These are phyloP conservation scores for Eupithecia tripunctaria DNA, from an alignment of 2,888 invertebrate species.

Conservation along the genomic window DNA sequence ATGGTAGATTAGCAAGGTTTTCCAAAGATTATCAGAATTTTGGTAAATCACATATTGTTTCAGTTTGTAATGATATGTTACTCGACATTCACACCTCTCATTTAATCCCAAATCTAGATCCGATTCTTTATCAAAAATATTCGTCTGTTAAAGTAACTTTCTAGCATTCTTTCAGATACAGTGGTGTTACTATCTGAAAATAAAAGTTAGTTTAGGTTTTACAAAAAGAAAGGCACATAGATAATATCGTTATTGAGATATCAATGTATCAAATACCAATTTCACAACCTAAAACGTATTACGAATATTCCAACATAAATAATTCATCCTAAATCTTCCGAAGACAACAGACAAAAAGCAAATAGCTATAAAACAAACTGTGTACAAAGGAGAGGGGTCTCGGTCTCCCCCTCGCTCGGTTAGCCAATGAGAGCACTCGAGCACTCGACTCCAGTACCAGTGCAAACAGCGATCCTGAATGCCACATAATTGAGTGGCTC, in stretches of 20 bases:
- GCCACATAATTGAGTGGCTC: constrained; percentile 77
- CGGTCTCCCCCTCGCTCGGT: constrained; percentile 51
- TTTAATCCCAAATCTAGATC: background rate
- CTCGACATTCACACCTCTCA: background rate
- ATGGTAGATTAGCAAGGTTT: background rate
- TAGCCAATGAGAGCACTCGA: constrained; percentile 72
- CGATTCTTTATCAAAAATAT: background rate
- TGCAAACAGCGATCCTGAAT: constrained; percentile 63
- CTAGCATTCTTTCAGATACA: background rate
- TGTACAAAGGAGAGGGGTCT: constrained; percentile 51
- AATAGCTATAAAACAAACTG: constrained; percentile 47
- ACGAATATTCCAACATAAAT: constrained; percentile 35
- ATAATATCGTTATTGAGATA: background rate
- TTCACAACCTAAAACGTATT: constrained; percentile 18
- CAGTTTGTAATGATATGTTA: background rate
- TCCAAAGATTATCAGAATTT: background rate
- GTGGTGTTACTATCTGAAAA: background rate
- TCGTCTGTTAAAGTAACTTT: background rate
- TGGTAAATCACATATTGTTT: background rate
- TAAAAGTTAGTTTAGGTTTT: background rate
- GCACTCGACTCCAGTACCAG: constrained; percentile 61
- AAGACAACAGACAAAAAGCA: constrained; percentile 54
- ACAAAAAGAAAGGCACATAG: too few relatives aligned
- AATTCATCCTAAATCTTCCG: constrained; percentile 49
- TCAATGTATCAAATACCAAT: background rate